These are phyloP conservation scores for Pyrgus malvae DNA, from an alignment of 2,888 invertebrate species.

Conservation along the genomic window DNA sequence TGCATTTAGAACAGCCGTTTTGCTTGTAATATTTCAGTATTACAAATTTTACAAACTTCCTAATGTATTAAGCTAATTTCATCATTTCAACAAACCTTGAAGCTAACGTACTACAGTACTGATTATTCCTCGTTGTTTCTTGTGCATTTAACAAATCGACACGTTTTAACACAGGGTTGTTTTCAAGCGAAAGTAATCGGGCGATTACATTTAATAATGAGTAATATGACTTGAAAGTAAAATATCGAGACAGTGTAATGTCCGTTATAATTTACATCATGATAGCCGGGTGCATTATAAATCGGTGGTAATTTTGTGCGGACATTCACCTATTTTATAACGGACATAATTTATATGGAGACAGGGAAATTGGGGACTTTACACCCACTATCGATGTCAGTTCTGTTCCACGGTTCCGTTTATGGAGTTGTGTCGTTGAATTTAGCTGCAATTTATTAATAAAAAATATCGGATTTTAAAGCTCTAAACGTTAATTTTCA, in stretches of 20 bases:
- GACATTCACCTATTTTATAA: slow-evolving; percentile 4
- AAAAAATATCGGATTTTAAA: too few species aligned
- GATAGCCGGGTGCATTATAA: slow-evolving; percentile 1
- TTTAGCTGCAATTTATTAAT: too few species aligned
- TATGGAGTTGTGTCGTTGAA: neutral
- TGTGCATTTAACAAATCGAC: too few species aligned
- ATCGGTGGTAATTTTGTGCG: neutral
- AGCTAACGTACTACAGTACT: too few species aligned
- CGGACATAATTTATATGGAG: slow-evolving; percentile 6
- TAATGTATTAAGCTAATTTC: too few species aligned
- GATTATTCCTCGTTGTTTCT: too few species aligned
- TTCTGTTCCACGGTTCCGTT: neutral
- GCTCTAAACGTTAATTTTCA: too few species aligned
- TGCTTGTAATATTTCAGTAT: too few species aligned
- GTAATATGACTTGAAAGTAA: neutral
- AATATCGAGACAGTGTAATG: slow-evolving; percentile 4
- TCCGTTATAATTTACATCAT: slow-evolving; percentile 1
- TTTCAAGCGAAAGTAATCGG: neutral
- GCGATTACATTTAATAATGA: slow-evolving; percentile 9
- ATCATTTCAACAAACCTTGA: too few species aligned
- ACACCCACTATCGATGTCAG: neutral
- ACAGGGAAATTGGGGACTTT: slow-evolving; percentile 9
- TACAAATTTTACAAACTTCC: too few species aligned
- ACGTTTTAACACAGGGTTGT: too few species aligned
- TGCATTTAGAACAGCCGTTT: too few species aligned